Percentiles rank a stretch among this genome's conserved stretches.
These are phyloP conservation scores for Sebastes elongatus DNA, from an alignment of 2,797 vertebrate species.

Conservation along the genomic window DNA sequence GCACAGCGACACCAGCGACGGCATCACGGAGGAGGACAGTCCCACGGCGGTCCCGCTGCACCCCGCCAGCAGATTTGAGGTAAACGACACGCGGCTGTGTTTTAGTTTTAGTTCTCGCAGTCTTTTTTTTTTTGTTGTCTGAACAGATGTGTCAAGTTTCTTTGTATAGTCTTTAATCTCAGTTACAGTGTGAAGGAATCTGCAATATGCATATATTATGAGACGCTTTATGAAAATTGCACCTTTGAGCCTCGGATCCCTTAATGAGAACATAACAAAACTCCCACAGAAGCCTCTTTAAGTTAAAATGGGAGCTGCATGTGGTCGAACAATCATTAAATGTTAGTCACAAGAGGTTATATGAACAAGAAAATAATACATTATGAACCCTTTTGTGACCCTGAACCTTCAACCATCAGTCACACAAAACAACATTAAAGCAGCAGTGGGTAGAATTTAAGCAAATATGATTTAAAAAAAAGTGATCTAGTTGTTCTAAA, in stretches of 20 bases:
- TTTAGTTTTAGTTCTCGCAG: not conserved
- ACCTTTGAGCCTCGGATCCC: not conserved
- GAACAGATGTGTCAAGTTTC: not conserved
- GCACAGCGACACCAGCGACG: conserved; percentile 88
- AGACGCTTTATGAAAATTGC: conserved; percentile 2
- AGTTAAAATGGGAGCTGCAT: conserved; percentile 7
- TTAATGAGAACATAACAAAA: conserved; percentile 31
- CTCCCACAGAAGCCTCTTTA: conserved; percentile 34
- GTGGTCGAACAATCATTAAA: conserved; percentile 12
- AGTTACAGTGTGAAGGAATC: not conserved
- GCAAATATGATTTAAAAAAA: too few species aligned
- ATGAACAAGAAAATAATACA: not conserved
- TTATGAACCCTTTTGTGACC: not conserved
- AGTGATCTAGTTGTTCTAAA: accelerated
- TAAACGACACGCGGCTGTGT: conserved; percentile 35
- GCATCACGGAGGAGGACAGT: conserved; percentile 87
- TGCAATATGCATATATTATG: not conserved
- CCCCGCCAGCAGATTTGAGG: conserved; percentile 83
- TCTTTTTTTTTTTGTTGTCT: not conserved
- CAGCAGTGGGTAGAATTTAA: not conserved
- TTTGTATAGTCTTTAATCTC: not conserved
- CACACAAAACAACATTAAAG: not conserved
- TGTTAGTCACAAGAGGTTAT: not conserved
- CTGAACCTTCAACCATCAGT: not conserved
- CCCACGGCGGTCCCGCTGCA: conserved; percentile 69